These are phyloP conservation scores for Protonemura montana DNA, from an alignment of 2,888 invertebrate species.

Conservation along the genomic window DNA sequence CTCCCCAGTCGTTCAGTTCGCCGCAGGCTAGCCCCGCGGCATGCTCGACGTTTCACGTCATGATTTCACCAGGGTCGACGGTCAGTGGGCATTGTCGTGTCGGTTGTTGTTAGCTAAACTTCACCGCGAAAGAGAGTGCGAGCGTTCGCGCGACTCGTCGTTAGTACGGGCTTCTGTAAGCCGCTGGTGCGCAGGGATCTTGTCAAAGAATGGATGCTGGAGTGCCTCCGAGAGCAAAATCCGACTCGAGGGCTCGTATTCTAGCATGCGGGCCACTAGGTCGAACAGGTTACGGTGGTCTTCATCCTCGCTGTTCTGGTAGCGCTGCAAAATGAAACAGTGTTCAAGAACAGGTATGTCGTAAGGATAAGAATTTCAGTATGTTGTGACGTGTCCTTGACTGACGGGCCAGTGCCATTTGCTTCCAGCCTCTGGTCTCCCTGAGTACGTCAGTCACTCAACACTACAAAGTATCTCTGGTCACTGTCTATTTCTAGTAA, in stretches of 20 bases:
- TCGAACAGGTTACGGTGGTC: constrained; percentile 95
- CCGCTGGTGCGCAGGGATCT: constrained; percentile 80
- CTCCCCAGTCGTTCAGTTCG: neutral
- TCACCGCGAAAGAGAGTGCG: constrained; percentile 78
- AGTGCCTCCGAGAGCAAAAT: constrained; percentile 88
- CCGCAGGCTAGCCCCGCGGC: neutral
- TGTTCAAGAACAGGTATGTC: too few species aligned
- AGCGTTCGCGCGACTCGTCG: constrained; percentile 67
- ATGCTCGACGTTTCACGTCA: neutral
- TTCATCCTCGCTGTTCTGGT: constrained; percentile 84
- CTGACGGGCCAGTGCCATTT: too few species aligned
- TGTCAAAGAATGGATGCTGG: constrained; percentile 91
- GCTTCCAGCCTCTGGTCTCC: too few species aligned
- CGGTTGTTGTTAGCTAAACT: constrained; percentile 50
- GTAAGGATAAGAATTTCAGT: too few species aligned
- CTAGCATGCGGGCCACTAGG: constrained; percentile 93
- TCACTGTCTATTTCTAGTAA: too few species aligned
- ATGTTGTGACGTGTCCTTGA: too few species aligned
- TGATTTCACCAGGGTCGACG: neutral
- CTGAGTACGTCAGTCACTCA: too few species aligned
- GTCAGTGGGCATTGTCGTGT: neutral
- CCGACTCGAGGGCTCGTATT: constrained; percentile 93
- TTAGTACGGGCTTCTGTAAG: constrained; percentile 64
- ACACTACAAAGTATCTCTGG: too few species aligned
- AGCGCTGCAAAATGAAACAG: constrained; percentile 72